phyloP scores from a whole-genome alignment of 2,888 invertebrate species.

The Orthosia gothica region DNA sequence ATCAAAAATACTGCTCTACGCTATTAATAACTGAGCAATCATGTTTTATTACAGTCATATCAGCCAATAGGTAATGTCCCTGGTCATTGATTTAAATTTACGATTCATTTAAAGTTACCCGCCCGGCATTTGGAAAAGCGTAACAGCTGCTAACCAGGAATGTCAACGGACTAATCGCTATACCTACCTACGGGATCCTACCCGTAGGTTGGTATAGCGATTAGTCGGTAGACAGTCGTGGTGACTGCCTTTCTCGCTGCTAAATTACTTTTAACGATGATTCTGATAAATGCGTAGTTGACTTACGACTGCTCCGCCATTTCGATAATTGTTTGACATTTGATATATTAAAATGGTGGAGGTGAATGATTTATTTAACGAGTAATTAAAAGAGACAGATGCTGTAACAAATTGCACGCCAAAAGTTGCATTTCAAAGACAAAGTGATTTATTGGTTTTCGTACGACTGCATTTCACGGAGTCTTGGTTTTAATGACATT shows the following conservation, averaged over 20 bases:
- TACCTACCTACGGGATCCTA: slow-evolving; percentile 46
- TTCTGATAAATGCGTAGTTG: slow-evolving; percentile 58
- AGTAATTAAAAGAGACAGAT: slow-evolving; percentile 51
- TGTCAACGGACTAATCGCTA: slow-evolving; percentile 52
- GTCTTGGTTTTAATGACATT: slow-evolving; percentile 33
- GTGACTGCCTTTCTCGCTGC: slow-evolving; percentile 40
- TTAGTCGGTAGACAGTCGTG: slow-evolving; percentile 5
- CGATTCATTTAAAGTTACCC: slow-evolving; percentile 57
- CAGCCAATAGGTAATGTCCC: slow-evolving; percentile 15
- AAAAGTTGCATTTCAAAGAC: slow-evolving; percentile 48
- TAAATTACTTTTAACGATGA: slow-evolving; percentile 67
- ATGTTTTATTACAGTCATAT: slow-evolving; percentile 24
- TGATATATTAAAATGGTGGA: slow-evolving; percentile 2
- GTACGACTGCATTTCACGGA: slow-evolving; percentile 43
- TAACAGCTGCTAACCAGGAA: slow-evolving; percentile 6
- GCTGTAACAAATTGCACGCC: slow-evolving; percentile 29
- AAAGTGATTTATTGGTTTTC: slow-evolving; percentile 32
- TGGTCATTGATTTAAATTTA: slow-evolving; percentile 51
- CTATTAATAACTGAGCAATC: background rate
- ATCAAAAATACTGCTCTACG: slow-evolving; percentile 9
- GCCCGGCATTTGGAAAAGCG: slow-evolving; percentile 45
- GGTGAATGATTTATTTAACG: slow-evolving; percentile 49
- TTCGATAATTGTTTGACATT: slow-evolving; percentile 48
- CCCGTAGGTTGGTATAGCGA: background rate
- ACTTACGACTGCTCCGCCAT: slow-evolving; percentile 28